Base-by-base conservation (phyloP, 2,113 vertebrate species). In the Coptodon rendalli region DNA sequence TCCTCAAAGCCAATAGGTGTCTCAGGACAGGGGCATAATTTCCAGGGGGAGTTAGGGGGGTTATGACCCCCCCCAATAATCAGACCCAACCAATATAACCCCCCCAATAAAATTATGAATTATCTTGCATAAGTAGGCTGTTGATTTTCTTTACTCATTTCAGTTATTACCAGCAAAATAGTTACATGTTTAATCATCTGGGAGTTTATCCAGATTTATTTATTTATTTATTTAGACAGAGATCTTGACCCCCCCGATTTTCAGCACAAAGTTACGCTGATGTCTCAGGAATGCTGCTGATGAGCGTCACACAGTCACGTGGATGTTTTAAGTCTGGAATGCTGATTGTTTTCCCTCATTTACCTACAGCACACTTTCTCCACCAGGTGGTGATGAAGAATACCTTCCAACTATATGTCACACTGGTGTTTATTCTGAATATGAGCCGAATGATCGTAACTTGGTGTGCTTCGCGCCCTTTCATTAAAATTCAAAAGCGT, bases 1-100 rank as follows among this genome's bases (percentile, higher is more conserved):
- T 34, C 57, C 29, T 34, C 57, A 61, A 61, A 61, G 57, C 16
- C 3, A 61, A 61, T 4, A 19, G 57, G 5, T 34, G 29, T 61
- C 57, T 61, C 57, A 34, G 57, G 9, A 61, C 27, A 59, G 27
- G 27, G 57, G 5, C 5, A 3, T 0, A 59, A 31, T 59, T 59
- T 31, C 7, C 0, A 31, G 1, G 57, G 0, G 14, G 7, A 7
- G n/a, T n/a, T n/a, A 27, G 27, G 27, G 27, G 27, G 27, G 1
- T 22, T 22, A 12, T 54, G n/a, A 6, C 52, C n/a, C 52, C 3
- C 22, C 19, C 52, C n/a, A 54, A 11, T 1, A 54, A 54, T 22
- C 52, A 54, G 52, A 24, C 22, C 11, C 53, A 6, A 24, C 53
- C 2, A 7, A 56, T 56, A 56, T 7, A 56, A 56, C 11, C 0